phyloP scores from a whole-genome alignment of 2,113 vertebrate species.

The Panthera leo region DNA sequence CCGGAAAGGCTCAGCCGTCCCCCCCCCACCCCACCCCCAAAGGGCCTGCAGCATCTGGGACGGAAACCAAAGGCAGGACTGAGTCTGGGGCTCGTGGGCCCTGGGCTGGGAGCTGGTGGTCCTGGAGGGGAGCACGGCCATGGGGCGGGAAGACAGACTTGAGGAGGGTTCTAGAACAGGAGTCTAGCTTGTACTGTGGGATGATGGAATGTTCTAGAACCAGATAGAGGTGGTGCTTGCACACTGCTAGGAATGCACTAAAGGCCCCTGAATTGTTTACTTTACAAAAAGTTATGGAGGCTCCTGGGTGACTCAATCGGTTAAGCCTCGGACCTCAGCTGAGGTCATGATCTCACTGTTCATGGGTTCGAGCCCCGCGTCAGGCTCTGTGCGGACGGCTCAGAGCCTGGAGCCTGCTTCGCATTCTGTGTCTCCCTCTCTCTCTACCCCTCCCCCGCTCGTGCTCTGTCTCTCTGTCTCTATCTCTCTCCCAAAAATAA shows the following conservation, averaged over 20 bases:
- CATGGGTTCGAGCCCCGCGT: fast-evolving
- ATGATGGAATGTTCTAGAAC: not conserved
- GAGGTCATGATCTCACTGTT: not conserved
- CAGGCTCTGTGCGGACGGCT: too few relatives aligned
- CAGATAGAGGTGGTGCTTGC: not conserved
- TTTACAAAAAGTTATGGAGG: not conserved
- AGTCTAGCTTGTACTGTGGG: not conserved
- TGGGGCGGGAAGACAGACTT: not conserved
- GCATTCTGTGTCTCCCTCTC: not conserved
- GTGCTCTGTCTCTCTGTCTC: not conserved
- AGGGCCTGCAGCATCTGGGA: not conserved
- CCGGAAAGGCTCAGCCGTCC: not conserved
- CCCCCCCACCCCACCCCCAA: too few relatives aligned
- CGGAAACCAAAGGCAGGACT: not conserved
- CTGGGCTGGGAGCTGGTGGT: too few relatives aligned
- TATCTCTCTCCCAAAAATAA: not conserved
- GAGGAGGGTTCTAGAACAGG: not conserved
- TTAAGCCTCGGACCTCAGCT: not conserved
- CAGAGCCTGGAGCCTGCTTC: not conserved
- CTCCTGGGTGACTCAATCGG: not conserved
- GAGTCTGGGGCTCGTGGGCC: not conserved
- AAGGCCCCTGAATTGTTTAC: not conserved
- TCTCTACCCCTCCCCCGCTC: not conserved
- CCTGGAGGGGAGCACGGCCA: not conserved
- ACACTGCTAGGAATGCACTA: not conserved